These are phyloP conservation scores for Sisor rabdophorus DNA, from an alignment of 2,113 vertebrate species.

Conservation along the genomic window DNA sequence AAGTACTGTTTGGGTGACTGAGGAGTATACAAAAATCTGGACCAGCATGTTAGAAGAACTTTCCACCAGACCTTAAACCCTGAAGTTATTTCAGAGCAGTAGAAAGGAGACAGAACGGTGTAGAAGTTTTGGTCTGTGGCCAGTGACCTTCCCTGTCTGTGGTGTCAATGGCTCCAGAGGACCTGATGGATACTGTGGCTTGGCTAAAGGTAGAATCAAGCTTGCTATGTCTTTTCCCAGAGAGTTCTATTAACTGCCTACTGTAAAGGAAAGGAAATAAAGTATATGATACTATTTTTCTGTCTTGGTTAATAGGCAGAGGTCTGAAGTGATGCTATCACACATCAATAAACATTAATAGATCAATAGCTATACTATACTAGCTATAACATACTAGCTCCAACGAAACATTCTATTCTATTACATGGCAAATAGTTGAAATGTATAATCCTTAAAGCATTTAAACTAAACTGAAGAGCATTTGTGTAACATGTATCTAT, in stretches of 20 bases:
- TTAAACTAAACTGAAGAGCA: background rate
- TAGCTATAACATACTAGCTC: conserved; percentile 35
- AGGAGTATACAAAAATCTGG: conserved; percentile 32
- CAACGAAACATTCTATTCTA: background rate
- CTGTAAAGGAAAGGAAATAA: conserved; percentile 12
- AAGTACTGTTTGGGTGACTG: conserved; percentile 32
- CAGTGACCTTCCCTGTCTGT: conserved; percentile 35
- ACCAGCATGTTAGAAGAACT: conserved; percentile 35
- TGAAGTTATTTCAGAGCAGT: conserved; percentile 35
- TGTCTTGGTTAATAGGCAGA: background rate
- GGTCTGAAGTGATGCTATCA: background rate
- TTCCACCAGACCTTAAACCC: conserved; percentile 30
- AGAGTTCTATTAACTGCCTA: conserved; percentile 17
- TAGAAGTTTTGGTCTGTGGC: conserved; percentile 23
- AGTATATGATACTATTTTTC: background rate
- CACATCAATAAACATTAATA: background rate
- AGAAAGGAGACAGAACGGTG: conserved; percentile 5
- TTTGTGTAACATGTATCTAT: too few relatives aligned
- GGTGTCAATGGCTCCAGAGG: conserved; percentile 54
- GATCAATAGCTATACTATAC: conserved; percentile 46
- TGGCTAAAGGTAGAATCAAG: conserved; percentile 50
- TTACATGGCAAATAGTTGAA: background rate
- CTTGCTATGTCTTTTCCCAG: conserved; percentile 49
- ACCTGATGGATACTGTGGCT: conserved; percentile 52
- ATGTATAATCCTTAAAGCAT: background rate